Conservation (phyloP, 2,888 invertebrate species). For the Lasioglossum zephyrum region DNA sequence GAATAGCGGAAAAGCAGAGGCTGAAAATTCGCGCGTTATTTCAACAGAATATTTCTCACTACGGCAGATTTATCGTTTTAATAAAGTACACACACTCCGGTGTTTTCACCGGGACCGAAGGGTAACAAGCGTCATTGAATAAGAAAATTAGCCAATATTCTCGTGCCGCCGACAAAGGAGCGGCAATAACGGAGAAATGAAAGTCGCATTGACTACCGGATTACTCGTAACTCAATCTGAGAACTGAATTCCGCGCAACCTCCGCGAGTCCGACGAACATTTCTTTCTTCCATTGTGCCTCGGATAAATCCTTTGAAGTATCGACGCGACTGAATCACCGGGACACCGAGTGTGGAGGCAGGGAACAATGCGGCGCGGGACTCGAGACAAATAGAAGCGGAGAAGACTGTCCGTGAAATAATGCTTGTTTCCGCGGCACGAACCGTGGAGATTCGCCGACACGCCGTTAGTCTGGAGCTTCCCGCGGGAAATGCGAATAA, state of each 20-base stretch:
- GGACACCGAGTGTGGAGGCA: not conserved
- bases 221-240: constrained; percentile 2
- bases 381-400: not conserved
- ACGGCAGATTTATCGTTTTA: constrained; percentile 1
- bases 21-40: not conserved
- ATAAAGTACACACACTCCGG: not conserved
- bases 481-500: constrained; percentile 49
- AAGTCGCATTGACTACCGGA: not conserved
- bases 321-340: not conserved
- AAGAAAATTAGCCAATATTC: constrained; percentile 5
- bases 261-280: not conserved
- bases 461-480: constrained; percentile 8
- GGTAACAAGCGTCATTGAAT: constrained; percentile 2
- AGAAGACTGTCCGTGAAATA: constrained; percentile 48
- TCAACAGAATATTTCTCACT: not conserved
- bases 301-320: constrained; percentile 5
- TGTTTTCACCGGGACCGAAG: not conserved
- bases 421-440: constrained; percentile 51
- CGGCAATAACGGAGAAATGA: not conserved
- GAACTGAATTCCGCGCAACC: not conserved
- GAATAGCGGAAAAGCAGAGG: not conserved
- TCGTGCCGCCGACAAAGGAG: not conserved
- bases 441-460: constrained; percentile 38
- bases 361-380: not conserved
- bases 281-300: constrained; percentile 1